These are phyloP conservation scores for Allophyes oxyacanthae DNA, from an alignment of 2,888 invertebrate species.

Conservation along the genomic window DNA sequence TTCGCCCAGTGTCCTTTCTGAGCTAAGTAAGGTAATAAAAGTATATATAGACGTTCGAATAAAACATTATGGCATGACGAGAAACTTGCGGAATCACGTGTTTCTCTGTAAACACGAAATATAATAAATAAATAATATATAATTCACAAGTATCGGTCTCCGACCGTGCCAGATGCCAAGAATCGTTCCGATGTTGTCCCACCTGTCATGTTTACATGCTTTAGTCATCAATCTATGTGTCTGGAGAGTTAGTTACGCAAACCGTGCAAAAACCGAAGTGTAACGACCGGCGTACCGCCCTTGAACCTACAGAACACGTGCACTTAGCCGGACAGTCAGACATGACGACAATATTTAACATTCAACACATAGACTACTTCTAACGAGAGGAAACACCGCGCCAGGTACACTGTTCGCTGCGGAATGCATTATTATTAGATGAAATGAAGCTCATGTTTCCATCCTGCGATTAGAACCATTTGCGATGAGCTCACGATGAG, in stretches of 20 bases:
- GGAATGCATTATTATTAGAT: conserved; percentile 65
- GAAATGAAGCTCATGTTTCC: conserved; percentile 34
- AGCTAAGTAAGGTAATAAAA: too few species aligned
- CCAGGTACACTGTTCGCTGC: conserved; percentile 49
- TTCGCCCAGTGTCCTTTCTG: too few species aligned
- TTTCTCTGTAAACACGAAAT: conserved; percentile 8
- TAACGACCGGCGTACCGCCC: conserved; percentile 75
- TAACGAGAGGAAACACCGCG: conserved; percentile 62
- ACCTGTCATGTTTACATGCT: conserved; percentile 56
- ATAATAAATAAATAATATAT: conserved; percentile 34
- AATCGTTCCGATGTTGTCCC: conserved; percentile 42
- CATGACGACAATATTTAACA: conserved; percentile 63
- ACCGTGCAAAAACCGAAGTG: conserved; percentile 73
- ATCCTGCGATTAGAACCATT: conserved; percentile 35
- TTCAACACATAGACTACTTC: conserved; percentile 63
- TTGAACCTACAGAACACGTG: conserved; percentile 75
- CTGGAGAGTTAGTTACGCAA: conserved; percentile 64
- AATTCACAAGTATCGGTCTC: conserved; percentile 16
- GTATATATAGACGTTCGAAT: neutral
- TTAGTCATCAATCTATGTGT: conserved; percentile 67
- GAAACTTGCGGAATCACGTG: neutral
- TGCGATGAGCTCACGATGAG: conserved; percentile 25
- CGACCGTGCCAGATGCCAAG: conserved; percentile 38
- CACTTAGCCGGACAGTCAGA: conserved; percentile 48
- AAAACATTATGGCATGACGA: neutral